Base-by-base conservation (phyloP, 2,113 vertebrate genomes). In the Phaetusa simplex region DNA sequence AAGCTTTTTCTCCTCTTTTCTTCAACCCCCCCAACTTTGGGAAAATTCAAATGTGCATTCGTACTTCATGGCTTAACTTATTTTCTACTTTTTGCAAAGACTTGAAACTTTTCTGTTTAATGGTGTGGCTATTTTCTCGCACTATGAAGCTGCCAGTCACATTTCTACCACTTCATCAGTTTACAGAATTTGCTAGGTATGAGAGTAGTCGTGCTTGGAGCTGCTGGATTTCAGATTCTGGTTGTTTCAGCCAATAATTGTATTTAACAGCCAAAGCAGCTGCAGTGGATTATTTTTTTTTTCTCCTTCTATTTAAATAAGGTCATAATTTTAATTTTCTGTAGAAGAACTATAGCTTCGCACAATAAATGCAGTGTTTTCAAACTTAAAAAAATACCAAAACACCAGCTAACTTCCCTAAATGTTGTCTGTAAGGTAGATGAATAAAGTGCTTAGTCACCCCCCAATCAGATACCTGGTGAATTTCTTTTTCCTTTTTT, bases 151-250 rank as follows among this genome's bases (percentile, higher is more conserved):
- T 43, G 40, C 27, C 38, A 55, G n/a, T 78, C 82, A 21, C 36
- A 45, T 45, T 85, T 59, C 64, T 71, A 65, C 70, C 45, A 50
- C 32, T 77, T 78, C 32, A 56, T 61, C 73, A 65, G 22, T 23
- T n/a, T 70, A 5, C 12, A 83, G 84, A 78, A 69, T 65, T 56
- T 84, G n/a, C n/a, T 84, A 5, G 81, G 52, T 66, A 36, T 38
- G 40, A 91, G 78, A 61, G 27, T 50, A 85, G 55, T 43, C 36
- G 30, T 76, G 59, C 81, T 73, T 88, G 92, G 94, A 96, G 76
- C 89, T 96, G 76, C 70, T 87, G 50, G 16, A 47, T 89, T 97
- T 95, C 91, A 91, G 93, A 95, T 89, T 94, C 87, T 96, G 79
- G 50, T 73, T 88, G 58, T 76, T 96, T 91, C 69, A 82, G 89